phyloP scores from a whole-genome alignment of 2,113 vertebrate species.

The Drymodes brunneopygia region DNA sequence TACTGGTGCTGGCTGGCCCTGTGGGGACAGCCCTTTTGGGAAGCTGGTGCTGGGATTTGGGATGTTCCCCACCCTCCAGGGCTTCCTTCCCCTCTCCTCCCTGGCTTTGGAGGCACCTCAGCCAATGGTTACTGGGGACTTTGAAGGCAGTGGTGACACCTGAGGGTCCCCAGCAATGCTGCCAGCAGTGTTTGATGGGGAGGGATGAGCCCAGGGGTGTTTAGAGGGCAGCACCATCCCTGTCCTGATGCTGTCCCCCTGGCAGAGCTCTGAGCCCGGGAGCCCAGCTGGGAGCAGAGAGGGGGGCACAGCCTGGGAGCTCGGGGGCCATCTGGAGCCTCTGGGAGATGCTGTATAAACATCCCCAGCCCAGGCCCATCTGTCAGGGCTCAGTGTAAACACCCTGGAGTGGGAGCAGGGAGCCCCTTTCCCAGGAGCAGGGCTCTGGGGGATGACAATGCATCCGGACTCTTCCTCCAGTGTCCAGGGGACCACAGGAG shows the following conservation, averaged over 20 bases:
- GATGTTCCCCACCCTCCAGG: not conserved
- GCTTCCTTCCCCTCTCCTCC: not conserved
- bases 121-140: not conserved
- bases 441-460: rapidly evolving
- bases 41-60: not conserved
- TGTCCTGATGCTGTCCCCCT: rapidly evolving
- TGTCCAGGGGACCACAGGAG: not conserved
- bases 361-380: not conserved
- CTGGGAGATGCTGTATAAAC: not conserved
- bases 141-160: not conserved
- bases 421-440: not conserved
- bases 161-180: not conserved
- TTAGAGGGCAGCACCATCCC: not conserved
- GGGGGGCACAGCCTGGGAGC: not conserved
- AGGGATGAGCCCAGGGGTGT: rapidly evolving
- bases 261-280: rapidly evolving
- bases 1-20: not conserved
- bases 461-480: rapidly evolving
- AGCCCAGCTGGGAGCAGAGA: not conserved
- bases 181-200: not conserved
- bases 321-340: not conserved
- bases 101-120: not conserved
- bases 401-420: not conserved
- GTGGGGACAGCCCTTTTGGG: not conserved
- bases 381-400: not conserved